Base-by-base conservation (phyloP, 2,113 vertebrate genomes). In the Mystacornis crossleyi region DNA sequence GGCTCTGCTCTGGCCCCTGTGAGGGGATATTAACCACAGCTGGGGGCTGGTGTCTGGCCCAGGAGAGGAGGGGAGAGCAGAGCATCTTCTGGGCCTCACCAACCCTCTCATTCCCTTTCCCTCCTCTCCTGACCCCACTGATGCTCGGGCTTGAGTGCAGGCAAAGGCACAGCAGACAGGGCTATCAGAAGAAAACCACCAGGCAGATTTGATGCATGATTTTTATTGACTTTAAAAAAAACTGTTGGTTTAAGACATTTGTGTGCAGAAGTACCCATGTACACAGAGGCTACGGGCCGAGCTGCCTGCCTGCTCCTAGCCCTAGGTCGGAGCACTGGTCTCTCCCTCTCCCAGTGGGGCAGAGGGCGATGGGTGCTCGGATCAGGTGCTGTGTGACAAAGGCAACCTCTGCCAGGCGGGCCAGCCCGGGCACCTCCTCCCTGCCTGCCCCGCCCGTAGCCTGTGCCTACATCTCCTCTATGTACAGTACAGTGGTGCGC, bases 221-320 rank as follows among this genome's bases (percentile, higher is more conserved):
- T 86, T 89, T 81, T 95, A 79, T 86, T 90, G 81, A 86, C 65
- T 81, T 90, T 31, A 61, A 82, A 83, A 62, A 70, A 90, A 81
- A 3, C 53, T 36, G 23, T 96, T 78, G 70, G 80, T 95, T 94
- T 95, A 96, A 97, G 95, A 97, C 92, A 96, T 80, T 96, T 79
- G 94, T 94, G 90, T 97, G 93, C 93, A 89, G 94, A 93, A 96
- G 75, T 82, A 47, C 50, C 60, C 90, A 75, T 7, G 38, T 75
- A 77, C 54, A 13, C 90, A 89, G 93, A 94, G 86, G 94, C 92
- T 71, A 28, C 2, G 3, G 88, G 80, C 12, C 0, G 21, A 51
- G 50, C 65, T 51, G 8, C 57, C 74, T 0, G 0, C 62, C 75
- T 26, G 81, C 77, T 89, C 38, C 90, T 8, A 64, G 54, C 74